phyloP scores from a whole-genome alignment of 2,888 invertebrate genomes.

The Hemaris fuciformis region DNA sequence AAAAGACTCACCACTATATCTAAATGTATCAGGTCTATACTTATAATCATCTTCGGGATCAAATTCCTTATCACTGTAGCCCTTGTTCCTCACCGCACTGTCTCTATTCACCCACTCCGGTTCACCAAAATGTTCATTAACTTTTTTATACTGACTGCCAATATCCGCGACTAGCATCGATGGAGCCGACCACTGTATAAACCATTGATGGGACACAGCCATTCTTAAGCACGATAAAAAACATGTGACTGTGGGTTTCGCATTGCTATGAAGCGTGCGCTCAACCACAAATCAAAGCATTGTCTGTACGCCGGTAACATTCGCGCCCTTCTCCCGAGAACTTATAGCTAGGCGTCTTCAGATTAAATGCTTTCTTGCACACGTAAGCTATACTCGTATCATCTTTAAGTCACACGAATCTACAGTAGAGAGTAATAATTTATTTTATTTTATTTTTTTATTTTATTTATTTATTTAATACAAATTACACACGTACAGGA shows the following conservation, averaged over 20 bases:
- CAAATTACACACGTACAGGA: no score
- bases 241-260: constrained; percentile 27
- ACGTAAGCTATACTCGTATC: background rate
- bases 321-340: constrained; percentile 41
- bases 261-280: constrained; percentile 56
- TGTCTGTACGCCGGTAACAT: constrained; percentile 44
- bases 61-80: constrained; percentile 19
- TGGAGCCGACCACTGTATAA: constrained; percentile 73
- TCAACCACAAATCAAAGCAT: constrained; percentile 42
- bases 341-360: constrained; percentile 24
- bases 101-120: constrained; percentile 30
- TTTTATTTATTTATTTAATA: no score
- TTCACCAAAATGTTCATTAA: constrained; percentile 46
- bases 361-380: background rate
- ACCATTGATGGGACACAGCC: constrained; percentile 78
- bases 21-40: constrained; percentile 23
- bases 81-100: constrained; percentile 19
- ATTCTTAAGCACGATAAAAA: constrained; percentile 36
- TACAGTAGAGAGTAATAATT: no score
- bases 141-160: constrained; percentile 50
- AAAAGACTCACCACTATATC: constrained; percentile 37
- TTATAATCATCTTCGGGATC: constrained; percentile 19
- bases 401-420: background rate
- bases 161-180: constrained; percentile 61
- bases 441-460: no score